These are phyloP conservation scores for Abrostola triplasia DNA, from an alignment of 2,888 invertebrate species.

Conservation along the genomic window DNA sequence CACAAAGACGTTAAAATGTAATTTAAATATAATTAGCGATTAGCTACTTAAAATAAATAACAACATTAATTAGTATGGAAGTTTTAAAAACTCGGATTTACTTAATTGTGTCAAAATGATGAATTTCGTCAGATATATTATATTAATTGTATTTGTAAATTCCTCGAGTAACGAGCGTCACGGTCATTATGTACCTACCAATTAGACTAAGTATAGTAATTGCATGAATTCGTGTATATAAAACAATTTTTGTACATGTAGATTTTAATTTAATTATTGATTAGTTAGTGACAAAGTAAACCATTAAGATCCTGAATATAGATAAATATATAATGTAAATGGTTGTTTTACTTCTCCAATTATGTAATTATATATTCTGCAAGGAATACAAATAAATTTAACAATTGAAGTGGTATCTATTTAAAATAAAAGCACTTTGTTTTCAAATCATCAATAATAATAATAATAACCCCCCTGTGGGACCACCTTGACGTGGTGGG, in stretches of 20 bases:
- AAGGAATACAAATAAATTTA: too few species aligned
- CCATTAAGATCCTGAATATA: conserved; percentile 86
- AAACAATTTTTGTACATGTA: conserved; percentile 87
- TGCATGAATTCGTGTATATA: conserved; percentile 86
- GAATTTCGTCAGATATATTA: conserved; percentile 62
- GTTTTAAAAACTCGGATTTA: conserved; percentile 67
- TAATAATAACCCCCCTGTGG: too few species aligned
- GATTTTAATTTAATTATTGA: conserved; percentile 85
- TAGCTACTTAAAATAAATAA: conserved; percentile 65
- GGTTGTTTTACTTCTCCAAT: conserved; percentile 48
- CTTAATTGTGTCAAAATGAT: conserved; percentile 69
- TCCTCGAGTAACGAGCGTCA: conserved; percentile 70
- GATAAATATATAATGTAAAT: conserved; percentile 73
- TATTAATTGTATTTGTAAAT: conserved; percentile 77
- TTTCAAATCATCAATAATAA: too few species aligned
- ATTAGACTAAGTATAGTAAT: conserved; percentile 76
- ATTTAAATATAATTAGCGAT: conserved; percentile 65
- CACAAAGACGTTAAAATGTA: conserved; percentile 63
- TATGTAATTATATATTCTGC: background rate
- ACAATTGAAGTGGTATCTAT: too few species aligned
- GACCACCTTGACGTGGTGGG: too few species aligned
- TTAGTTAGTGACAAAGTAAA: conserved; percentile 85
- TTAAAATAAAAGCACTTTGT: too few species aligned
- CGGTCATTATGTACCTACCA: conserved; percentile 76
- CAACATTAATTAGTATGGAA: conserved; percentile 58